Percentiles rank a stretch among this genome's conserved stretches.
These are phyloP conservation scores for Orchesella flavescens DNA, from an alignment of 2,888 invertebrate species.

Conservation along the genomic window DNA sequence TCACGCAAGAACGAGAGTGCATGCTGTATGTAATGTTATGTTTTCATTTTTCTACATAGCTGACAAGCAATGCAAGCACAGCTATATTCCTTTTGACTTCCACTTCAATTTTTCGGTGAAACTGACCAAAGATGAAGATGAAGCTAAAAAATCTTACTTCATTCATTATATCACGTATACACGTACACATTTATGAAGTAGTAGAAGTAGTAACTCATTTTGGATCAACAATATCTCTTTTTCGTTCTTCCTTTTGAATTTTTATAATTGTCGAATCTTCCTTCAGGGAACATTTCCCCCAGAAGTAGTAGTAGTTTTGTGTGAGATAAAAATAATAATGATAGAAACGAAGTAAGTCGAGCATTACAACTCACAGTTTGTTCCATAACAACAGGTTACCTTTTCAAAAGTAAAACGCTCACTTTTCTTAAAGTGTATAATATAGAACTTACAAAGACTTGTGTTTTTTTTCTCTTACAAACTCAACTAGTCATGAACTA, in stretches of 20 bases:
- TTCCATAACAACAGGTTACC: background rate
- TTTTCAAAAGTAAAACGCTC: background rate
- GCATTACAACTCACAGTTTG: constrained; percentile 32
- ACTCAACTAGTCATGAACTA: background rate
- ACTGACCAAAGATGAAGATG: constrained; percentile 46
- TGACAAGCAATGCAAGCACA: background rate
- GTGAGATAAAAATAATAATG: constrained; percentile 16
- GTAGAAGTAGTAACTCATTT: background rate
- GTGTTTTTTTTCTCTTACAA: too few relatives aligned
- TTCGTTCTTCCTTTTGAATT: background rate
- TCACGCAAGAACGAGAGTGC: background rate
- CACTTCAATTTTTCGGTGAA: constrained; percentile 48
- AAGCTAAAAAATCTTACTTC: constrained; percentile 15
- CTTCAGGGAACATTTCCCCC: constrained; percentile 37
- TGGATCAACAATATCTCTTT: background rate
- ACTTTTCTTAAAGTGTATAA: background rate
- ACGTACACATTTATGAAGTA: background rate
- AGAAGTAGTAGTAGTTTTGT: background rate
- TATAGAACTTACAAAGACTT: background rate
- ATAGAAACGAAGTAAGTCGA: constrained; percentile 36
- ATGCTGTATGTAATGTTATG: constrained; percentile 9
- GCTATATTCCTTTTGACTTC: background rate
- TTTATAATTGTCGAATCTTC: background rate
- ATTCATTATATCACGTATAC: constrained; percentile 1
- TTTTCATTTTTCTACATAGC: background rate